Conservation (phyloP, 2,113 vertebrate genomes). For the Ptilorrhoa leucosticta region DNA sequence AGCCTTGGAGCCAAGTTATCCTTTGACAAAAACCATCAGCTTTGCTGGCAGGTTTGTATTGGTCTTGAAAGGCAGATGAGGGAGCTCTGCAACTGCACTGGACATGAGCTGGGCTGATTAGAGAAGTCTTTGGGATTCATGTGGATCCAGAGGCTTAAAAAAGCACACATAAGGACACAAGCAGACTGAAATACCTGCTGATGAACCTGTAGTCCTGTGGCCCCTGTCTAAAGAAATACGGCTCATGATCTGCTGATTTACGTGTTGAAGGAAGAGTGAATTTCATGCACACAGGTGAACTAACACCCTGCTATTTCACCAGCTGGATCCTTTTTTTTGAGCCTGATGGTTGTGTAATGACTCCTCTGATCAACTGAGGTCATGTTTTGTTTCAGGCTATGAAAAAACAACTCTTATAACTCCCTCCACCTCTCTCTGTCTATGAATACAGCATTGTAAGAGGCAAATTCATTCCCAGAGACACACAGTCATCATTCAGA, state of each 20-base stretch:
- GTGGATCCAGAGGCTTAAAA: neutral
- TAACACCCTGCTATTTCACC: neutral
- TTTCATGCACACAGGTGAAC: neutral
- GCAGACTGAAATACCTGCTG: neutral
- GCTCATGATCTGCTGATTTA: neutral
- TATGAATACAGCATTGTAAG: neutral
- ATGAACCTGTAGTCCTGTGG: neutral
- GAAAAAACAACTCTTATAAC: neutral
- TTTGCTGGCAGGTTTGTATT: neutral
- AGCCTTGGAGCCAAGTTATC: neutral
- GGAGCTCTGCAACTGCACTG: neutral
- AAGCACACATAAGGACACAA: neutral
- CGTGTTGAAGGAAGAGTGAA: neutral
- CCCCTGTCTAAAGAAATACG: neutral
- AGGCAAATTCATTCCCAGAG: neutral
- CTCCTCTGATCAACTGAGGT: neutral
- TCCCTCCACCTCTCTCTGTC: neutral
- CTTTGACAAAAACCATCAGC: neutral
- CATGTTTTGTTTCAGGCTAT: neutral
- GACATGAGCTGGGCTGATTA: neutral
- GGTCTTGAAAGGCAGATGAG: neutral
- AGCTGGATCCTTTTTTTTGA: neutral
- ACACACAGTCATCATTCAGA: neutral
- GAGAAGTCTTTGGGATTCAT: neutral
- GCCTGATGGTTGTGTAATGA: neutral